Evolutionary conservation across 2,888 invertebrate genomes (phyloP).

Genomic region (Cremastobaeus sp.): DNA sequence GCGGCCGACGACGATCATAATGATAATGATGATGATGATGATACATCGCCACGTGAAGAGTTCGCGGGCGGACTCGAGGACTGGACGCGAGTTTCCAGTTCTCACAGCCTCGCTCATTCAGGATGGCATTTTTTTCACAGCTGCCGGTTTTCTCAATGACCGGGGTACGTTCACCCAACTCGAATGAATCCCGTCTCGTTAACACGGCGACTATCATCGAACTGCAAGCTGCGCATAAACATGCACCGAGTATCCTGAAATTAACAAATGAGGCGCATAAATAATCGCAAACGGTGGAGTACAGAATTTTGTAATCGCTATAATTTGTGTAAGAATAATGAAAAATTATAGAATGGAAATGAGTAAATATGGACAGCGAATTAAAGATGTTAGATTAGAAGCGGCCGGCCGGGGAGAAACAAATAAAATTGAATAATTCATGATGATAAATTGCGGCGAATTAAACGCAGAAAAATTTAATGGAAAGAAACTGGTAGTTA

Average conservation of each 20-base stretch:
- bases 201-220: conserved; percentile 27
- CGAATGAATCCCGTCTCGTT: conserved; percentile 46
- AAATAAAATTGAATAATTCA: too few relatives aligned
- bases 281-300: conserved; percentile 2
- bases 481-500: too few relatives aligned
- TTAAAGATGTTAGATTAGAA: too few relatives aligned
- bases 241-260: too few relatives aligned
- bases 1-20: conserved; percentile 37
- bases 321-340: too few relatives aligned
- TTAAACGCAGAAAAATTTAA: too few relatives aligned
- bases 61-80: conserved; percentile 51
- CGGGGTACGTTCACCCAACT: conserved; percentile 51
- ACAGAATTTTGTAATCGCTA: too few relatives aligned
- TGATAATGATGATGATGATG: conserved; percentile 54
- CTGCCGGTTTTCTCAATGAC: conserved; percentile 60
- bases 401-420: too few relatives aligned
- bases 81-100: conserved; percentile 51
- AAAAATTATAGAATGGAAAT: too few relatives aligned
- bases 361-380: too few relatives aligned
- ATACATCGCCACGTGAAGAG: conserved; percentile 56
- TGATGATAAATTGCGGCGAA: too few relatives aligned
- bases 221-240: conserved; percentile 1
- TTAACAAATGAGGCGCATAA: conserved; percentile 3
- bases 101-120: conserved; percentile 51
- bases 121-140: conserved; percentile 49